Conservation (phyloP, 2,888 invertebrate species). For the Zonitis immaculata region DNA sequence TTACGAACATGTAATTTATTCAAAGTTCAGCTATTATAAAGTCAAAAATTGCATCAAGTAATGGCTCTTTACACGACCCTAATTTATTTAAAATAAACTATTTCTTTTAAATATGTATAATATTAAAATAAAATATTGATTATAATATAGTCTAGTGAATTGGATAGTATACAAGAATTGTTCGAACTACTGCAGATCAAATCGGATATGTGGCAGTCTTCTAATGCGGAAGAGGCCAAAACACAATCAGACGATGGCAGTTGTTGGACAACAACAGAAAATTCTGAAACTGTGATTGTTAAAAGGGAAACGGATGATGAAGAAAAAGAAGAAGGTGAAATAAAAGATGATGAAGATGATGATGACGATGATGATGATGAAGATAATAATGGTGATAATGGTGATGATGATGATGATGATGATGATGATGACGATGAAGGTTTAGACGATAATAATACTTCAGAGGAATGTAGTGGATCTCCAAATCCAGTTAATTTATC, state of each 20-base stretch:
- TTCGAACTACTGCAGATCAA: slow-evolving; percentile 80
- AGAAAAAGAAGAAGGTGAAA: slow-evolving; percentile 53
- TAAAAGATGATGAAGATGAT: slow-evolving; percentile 49
- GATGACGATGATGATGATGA: slow-evolving; percentile 46
- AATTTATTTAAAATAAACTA: too few relatives aligned
- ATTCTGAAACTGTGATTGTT: slow-evolving; percentile 30
- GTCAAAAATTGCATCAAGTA: too few relatives aligned
- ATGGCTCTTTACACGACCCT: too few relatives aligned
- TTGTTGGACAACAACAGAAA: slow-evolving; percentile 51
- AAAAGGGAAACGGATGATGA: slow-evolving; percentile 45
- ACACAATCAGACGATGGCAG: slow-evolving; percentile 39
- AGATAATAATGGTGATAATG: slow-evolving; percentile 48
- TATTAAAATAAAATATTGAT: slow-evolving; percentile 29
- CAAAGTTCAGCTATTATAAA: too few relatives aligned
- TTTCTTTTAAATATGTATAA: slow-evolving; percentile 8
- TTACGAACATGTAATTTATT: too few relatives aligned
- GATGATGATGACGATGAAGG: slow-evolving; percentile 48
- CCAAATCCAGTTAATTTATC: slow-evolving; percentile 81
- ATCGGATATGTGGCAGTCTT: slow-evolving; percentile 69
- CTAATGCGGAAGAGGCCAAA: slow-evolving; percentile 40
- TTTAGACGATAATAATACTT: slow-evolving; percentile 33
- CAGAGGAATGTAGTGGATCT: slow-evolving; percentile 65
- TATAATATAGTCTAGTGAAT: slow-evolving; percentile 64
- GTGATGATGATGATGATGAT: slow-evolving; percentile 53
- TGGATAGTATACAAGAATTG: slow-evolving; percentile 77